phyloP scores from a whole-genome alignment of 2,888 invertebrate genomes.

The Hirtodrosophila histrioides region DNA sequence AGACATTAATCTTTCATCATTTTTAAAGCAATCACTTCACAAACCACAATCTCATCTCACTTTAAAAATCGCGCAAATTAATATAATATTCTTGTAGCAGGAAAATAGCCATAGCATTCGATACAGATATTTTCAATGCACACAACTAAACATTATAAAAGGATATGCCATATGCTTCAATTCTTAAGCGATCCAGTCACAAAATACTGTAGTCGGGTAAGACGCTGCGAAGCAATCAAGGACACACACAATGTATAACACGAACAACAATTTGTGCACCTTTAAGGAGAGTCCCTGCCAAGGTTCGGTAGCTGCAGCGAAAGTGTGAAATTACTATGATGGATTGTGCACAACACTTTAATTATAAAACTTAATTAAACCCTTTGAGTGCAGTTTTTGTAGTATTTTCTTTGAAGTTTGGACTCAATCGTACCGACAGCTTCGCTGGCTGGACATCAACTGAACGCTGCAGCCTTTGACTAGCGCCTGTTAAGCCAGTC shows the following conservation, averaged over 20 bases:
- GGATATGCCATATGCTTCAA: slow-evolving; percentile 54
- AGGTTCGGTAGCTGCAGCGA: slow-evolving; percentile 1
- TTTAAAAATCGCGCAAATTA: too few species aligned
- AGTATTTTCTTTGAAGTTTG: slow-evolving; percentile 7
- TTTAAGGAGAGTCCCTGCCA: neutral
- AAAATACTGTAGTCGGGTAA: neutral
- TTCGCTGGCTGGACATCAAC: slow-evolving; percentile 66
- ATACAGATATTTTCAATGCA: too few species aligned
- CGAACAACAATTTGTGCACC: neutral
- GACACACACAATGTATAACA: slow-evolving; percentile 17
- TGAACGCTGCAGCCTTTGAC: slow-evolving; percentile 42
- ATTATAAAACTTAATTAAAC: slow-evolving; percentile 45
- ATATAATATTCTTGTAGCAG: too few species aligned
- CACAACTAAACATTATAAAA: too few species aligned
- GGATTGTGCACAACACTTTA: slow-evolving; percentile 29
- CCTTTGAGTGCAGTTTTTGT: slow-evolving; percentile 27
- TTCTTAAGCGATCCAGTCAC: neutral
- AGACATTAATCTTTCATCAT: too few species aligned
- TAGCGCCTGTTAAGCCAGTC: slow-evolving; percentile 36
- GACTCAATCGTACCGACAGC: slow-evolving; percentile 60
- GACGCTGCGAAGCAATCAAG: neutral
- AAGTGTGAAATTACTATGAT: slow-evolving; percentile 2
- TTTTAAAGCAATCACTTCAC: too few species aligned
- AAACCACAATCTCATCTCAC: too few species aligned
- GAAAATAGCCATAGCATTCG: too few species aligned